A percentile compares a stretch with the other conserved stretches of the same genome.
phyloP scores from a whole-genome alignment of 2,113 vertebrate species.

The Callorhinus ursinus region DNA sequence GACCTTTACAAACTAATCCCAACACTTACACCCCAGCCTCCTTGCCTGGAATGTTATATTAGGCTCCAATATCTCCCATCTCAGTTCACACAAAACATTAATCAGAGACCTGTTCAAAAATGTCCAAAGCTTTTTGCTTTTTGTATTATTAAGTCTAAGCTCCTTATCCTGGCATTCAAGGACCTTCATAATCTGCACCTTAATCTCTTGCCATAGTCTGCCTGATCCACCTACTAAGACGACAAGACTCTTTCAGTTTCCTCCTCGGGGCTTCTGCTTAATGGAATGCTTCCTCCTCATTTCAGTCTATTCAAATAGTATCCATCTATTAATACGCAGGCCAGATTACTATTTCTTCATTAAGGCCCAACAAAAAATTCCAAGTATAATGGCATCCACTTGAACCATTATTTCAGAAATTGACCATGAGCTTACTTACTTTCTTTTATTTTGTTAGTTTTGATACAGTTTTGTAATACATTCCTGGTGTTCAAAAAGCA shows the following conservation, averaged over 20 bases:
- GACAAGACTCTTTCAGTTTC: background rate
- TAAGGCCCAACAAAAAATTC: background rate
- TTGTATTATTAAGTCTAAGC: background rate
- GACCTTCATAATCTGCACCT: background rate
- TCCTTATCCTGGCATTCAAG: background rate
- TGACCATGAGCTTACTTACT: background rate
- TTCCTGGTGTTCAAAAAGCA: background rate
- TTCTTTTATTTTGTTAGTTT: slow-evolving; percentile 22
- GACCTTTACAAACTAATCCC: background rate
- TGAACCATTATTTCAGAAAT: background rate
- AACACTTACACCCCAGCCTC: background rate
- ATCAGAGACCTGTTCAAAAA: background rate
- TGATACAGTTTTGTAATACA: background rate
- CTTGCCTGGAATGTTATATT: background rate
- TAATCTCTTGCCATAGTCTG: background rate
- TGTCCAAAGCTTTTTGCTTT: background rate
- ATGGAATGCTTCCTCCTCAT: background rate
- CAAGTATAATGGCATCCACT: background rate
- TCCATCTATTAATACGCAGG: background rate
- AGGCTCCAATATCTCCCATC: background rate
- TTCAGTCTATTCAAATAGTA: slow-evolving; percentile 8
- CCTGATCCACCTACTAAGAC: background rate
- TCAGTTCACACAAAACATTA: background rate
- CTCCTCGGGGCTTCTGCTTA: background rate
- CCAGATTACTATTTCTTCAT: background rate